These are phyloP conservation scores for Cathartes aura DNA, from an alignment of 2,113 vertebrate genomes.

Conservation along the genomic window DNA sequence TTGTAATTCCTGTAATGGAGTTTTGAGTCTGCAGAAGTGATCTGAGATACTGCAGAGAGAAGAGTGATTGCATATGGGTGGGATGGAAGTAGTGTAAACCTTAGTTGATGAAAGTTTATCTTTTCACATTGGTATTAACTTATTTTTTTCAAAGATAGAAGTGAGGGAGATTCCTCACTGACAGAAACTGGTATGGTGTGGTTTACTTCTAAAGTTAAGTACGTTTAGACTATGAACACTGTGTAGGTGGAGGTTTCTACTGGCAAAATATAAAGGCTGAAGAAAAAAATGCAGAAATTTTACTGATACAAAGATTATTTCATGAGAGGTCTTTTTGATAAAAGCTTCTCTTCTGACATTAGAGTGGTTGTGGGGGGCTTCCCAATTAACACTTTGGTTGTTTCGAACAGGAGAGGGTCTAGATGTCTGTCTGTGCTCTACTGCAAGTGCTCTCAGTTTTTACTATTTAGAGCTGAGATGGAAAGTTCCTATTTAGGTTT, in stretches of 20 bases:
- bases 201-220: background rate
- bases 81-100: background rate
- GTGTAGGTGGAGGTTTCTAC: background rate
- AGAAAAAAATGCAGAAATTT: background rate
- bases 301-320: background rate
- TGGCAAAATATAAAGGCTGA: background rate
- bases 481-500: constrained; percentile 90
- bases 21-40: background rate
- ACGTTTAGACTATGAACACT: background rate
- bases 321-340: background rate
- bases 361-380: background rate
- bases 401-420: background rate
- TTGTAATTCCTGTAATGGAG: background rate
- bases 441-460: background rate
- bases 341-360: background rate
- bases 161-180: background rate
- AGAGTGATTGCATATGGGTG: rapidly evolving
- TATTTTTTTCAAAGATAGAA: background rate
- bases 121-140: background rate
- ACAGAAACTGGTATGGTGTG: background rate
- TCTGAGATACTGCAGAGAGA: background rate
- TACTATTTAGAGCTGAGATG: constrained; percentile 73
- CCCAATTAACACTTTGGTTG: background rate
- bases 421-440: background rate
- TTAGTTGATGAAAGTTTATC: background rate